Evolutionary conservation across 2,888 invertebrate species (phyloP), one percentile per base, ranked within the genome.

Genomic region (Parnassius mnemosyne): DNA sequence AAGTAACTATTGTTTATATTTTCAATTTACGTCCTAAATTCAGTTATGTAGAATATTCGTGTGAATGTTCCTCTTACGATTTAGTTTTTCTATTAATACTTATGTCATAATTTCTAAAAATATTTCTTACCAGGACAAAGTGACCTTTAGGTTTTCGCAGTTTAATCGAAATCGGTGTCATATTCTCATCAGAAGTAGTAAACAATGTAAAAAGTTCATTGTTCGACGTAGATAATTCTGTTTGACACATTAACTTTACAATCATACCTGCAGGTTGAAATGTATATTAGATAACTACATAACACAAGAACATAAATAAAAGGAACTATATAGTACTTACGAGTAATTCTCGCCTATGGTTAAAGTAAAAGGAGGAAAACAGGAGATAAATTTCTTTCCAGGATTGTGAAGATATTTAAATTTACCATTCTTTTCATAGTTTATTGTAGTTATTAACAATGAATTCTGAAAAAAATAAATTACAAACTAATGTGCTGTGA

Each of bases 141-240:
- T 77, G 66, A 1, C 83, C 85, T 59, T 71, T 78, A 2, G 85
- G 79, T 69, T 82, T 84, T 13, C 70, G 67, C 25, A 85, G 63
- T 3, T 67, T 66, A 10, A 89, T 75, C 0, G 85, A 81, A 20
- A 89, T 56, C 9, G 84, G 77, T 47, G 69, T 73, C 2, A 78
- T 76, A 13, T 75, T 74, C 7, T 73, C 79, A 63, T 78, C 73
- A 5, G 66, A 66, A 46, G 71, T 68, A 41, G 85, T 60, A 71
- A 78, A 88, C 3, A 84, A 75, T 0, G 84, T 71, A 25, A 82
- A 66, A 2, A 84, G 81, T 47, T 76, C 77, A 16, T 79, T 78
- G 2, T 66, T 63, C 0, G 76, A 62, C 2, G 54, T 63, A 11
- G 66, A 61, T 11, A 81, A 58, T 54, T 78, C 73, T n/a, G n/a